A percentile compares a stretch with the other conserved stretches of the same genome.
These are phyloP conservation scores for Caenorhabditis sp. DNA, from an alignment of 2,888 invertebrate genomes.

Conservation along the genomic window DNA sequence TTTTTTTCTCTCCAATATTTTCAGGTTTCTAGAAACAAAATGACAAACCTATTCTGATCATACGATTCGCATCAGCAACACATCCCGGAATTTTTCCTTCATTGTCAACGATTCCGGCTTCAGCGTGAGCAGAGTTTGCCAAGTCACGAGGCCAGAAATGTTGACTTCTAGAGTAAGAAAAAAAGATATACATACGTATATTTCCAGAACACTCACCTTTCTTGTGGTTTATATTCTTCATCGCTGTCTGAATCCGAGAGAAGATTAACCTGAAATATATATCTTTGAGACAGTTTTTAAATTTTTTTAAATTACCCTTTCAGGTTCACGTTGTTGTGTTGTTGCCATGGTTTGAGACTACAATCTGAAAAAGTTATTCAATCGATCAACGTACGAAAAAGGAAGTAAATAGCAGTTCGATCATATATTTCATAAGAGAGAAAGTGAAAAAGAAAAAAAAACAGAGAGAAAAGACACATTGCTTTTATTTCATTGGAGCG, in stretches of 20 bases:
- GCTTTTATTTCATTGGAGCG: no score
- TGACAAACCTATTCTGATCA: conserved; percentile 37
- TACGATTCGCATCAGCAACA: conserved; percentile 28
- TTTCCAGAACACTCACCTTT: conserved; percentile 10
- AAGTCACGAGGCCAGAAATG: conserved; percentile 49
- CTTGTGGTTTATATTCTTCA: conserved; percentile 14
- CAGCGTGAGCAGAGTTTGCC: conserved; percentile 28
- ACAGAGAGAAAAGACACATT: not conserved
- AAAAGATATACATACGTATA: not conserved
- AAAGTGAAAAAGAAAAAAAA: not conserved
- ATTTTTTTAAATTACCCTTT: conserved; percentile 18
- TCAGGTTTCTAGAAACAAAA: not conserved
- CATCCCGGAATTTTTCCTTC: conserved; percentile 26
- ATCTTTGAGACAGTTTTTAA: no score
- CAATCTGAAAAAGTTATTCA: conserved; percentile 2
- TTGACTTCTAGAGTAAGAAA: conserved; percentile 14
- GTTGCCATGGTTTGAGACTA: conserved; percentile 5
- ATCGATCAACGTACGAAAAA: conserved; percentile 1
- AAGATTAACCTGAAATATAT: conserved; percentile 39
- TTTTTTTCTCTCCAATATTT: no score
- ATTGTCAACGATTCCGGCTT: conserved; percentile 25
- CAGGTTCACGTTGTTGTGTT: conserved; percentile 25
- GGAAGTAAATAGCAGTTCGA: not conserved
- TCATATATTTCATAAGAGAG: not conserved
- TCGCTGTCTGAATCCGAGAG: conserved; percentile 30